A percentile compares a stretch with the other conserved stretches of the same genome.
Evolutionary conservation across 2,888 invertebrate genomes (phyloP).

Genomic region (Thelaira solivaga): DNA sequence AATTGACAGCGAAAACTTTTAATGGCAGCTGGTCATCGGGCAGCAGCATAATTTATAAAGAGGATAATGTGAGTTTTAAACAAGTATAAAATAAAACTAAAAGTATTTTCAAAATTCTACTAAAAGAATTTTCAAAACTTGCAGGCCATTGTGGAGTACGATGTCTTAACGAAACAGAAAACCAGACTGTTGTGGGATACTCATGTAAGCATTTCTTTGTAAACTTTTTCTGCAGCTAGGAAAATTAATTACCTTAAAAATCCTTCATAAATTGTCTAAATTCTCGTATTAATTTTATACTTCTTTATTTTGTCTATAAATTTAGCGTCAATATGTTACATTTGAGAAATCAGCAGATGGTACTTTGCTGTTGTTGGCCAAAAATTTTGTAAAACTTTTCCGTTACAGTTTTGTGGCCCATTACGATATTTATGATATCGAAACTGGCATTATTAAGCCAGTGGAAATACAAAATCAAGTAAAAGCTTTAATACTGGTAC

Average conservation of each 20-base stretch:
- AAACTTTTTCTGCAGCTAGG: too few species aligned
- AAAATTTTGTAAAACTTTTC: slow-evolving; percentile 84
- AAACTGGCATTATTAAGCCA: slow-evolving; percentile 77
- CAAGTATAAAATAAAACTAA: slow-evolving; percentile 16
- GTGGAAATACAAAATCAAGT: slow-evolving; percentile 73
- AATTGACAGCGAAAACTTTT: slow-evolving; percentile 82
- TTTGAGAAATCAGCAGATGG: slow-evolving; percentile 82
- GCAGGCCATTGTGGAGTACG: slow-evolving; percentile 71
- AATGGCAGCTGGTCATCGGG: slow-evolving; percentile 90
- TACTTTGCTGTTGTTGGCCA: slow-evolving; percentile 81
- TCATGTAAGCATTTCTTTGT: too few species aligned
- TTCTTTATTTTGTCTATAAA: slow-evolving; percentile 26
- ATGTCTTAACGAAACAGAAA: slow-evolving; percentile 66
- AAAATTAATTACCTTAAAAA: too few species aligned
- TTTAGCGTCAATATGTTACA: slow-evolving; percentile 69
- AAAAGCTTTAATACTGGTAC: slow-evolving; percentile 81
- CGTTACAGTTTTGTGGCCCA: slow-evolving; percentile 87
- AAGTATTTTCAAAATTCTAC: slow-evolving; percentile 54
- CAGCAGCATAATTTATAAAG: slow-evolving; percentile 82
- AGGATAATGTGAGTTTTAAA: slow-evolving; percentile 70
- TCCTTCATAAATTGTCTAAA: too few species aligned
- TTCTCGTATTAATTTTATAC: not conserved
- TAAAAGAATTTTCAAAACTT: slow-evolving; percentile 58
- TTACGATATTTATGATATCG: slow-evolving; percentile 83
- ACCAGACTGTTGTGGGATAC: slow-evolving; percentile 67